phyloP scores from a whole-genome alignment of 2,797 vertebrate genomes.

The Notolabrus celidotus region DNA sequence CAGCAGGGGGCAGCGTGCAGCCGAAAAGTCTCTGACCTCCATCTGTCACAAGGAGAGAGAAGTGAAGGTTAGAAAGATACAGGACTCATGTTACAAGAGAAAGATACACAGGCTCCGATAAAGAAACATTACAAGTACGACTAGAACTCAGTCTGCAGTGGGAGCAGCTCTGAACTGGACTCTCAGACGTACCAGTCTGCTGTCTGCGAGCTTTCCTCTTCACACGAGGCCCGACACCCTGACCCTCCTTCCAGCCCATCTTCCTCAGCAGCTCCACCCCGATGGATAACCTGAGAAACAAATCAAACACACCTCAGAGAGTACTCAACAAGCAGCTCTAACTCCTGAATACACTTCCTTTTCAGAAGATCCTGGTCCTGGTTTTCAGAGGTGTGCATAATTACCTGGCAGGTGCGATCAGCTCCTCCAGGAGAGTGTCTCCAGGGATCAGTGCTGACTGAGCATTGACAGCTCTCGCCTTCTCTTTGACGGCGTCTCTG shows the following conservation, averaged over 20 bases:
- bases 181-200: constrained; percentile 76
- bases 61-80: no score
- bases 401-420: constrained; percentile 91
- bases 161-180: not conserved
- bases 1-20: constrained; percentile 82
- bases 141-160: no score
- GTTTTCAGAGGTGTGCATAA: no score
- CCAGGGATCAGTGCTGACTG: constrained; percentile 90
- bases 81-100: no score
- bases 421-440: constrained; percentile 90
- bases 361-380: not conserved
- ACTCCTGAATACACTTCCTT: not conserved
- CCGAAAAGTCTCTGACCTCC: constrained; percentile 81
- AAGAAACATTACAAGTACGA: not conserved
- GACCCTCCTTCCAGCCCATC: constrained; percentile 98
- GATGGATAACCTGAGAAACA: constrained; percentile 86
- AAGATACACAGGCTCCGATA: no score
- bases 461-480: constrained; percentile 88
- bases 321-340: no score
- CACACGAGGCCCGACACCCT: constrained; percentile 93
- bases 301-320: constrained; percentile 16
- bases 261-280: constrained; percentile 91
- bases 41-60: constrained; percentile 74
- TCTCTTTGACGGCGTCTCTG: constrained; percentile 87
- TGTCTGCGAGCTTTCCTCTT: constrained; percentile 90